Percentiles rank a stretch among this genome's conserved stretches.
Conservation (phyloP, 2,797 vertebrate species). For the Oreochromis mossambicus region DNA sequence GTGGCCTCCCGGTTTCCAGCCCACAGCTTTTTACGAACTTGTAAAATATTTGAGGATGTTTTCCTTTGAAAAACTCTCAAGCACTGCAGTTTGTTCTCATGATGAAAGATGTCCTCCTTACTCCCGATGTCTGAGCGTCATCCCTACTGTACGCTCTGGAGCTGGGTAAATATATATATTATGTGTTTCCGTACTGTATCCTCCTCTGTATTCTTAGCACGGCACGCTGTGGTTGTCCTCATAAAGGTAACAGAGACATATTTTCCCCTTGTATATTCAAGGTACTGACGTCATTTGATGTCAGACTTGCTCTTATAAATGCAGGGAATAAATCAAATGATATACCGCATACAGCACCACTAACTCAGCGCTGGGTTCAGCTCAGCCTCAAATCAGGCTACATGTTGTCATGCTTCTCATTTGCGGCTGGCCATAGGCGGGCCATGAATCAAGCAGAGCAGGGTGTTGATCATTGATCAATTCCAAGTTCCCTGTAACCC, state of each 20-base stretch:
- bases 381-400: neutral
- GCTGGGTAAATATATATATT: conserved; percentile 14
- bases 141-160: neutral
- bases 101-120: neutral
- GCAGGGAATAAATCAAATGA: conserved; percentile 22
- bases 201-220: conserved; percentile 8
- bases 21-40: conserved; percentile 20
- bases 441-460: conserved; percentile 22
- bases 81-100: conserved; percentile 3
- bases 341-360: neutral
- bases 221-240: neutral
- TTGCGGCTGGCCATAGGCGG: neutral
- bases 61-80: neutral
- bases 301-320: conserved; percentile 6
- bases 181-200: neutral
- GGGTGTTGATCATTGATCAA: conserved; percentile 34
- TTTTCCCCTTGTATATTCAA: conserved; percentile 21
- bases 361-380: neutral
- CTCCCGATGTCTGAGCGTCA: neutral
- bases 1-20: conserved; percentile 10
- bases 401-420: conserved; percentile 19
- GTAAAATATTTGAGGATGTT: conserved; percentile 36
- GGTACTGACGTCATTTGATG: conserved; percentile 24
- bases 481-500: conserved; percentile 35
- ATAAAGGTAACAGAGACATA: neutral